Conservation (phyloP, 2,113 vertebrate species). For the Prunella himalayana region DNA sequence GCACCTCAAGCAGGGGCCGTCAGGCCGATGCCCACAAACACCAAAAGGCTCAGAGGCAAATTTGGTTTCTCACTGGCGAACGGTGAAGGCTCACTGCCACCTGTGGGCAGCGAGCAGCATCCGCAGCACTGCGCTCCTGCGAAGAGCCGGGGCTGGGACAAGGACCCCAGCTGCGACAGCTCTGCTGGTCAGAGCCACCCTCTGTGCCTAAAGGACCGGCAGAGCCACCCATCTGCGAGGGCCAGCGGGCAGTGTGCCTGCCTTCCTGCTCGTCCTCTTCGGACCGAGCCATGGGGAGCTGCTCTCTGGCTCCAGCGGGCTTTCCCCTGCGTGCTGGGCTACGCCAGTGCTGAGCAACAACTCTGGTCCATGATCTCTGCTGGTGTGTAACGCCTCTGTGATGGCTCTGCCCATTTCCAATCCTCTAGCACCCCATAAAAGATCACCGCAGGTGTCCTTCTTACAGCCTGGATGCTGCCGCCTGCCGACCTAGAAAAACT, state of each 20-base stretch:
- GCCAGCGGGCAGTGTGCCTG: background rate
- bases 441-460: no score
- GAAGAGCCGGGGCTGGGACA: rapidly evolving
- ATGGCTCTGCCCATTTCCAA: background rate
- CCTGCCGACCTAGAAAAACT: background rate
- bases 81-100: slow-evolving; percentile 66
- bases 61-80: background rate
- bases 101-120: slow-evolving; percentile 61
- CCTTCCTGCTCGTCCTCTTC: rapidly evolving
- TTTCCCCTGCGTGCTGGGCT: rapidly evolving
- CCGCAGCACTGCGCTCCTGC: background rate
- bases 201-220: rapidly evolving
- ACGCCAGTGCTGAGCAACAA: no score
- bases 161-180: rapidly evolving
- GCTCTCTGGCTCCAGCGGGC: rapidly evolving
- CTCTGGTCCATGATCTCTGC: rapidly evolving
- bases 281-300: rapidly evolving
- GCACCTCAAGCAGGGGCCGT: no score
- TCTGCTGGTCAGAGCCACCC: rapidly evolving
- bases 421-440: background rate
- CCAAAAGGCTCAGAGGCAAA: background rate
- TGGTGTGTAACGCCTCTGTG: background rate
- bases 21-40: rapidly evolving
- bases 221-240: rapidly evolving
- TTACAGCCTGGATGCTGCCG: background rate